These are phyloP conservation scores for Platorchestia sp. DNA, from an alignment of 1,140 invertebrate species.

Conservation along the genomic window DNA sequence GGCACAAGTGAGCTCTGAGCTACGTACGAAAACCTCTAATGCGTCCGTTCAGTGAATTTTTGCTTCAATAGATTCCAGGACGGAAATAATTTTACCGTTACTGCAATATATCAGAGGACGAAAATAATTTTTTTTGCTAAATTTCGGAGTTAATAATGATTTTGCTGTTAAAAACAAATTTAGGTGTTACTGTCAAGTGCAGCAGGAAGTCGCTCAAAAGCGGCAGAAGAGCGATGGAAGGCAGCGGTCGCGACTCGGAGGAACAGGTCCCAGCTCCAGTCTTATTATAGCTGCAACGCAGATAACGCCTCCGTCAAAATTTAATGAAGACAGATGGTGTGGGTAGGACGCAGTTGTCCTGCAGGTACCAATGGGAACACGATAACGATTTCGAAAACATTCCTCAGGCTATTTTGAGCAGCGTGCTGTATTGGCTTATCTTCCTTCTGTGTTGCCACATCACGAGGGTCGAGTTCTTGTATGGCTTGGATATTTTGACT, in stretches of 20 bases:
- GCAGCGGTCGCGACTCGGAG: neutral
- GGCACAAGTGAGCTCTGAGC: neutral
- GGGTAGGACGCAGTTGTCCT: neutral
- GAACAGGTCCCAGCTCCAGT: neutral
- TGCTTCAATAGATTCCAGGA: neutral
- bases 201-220: too few species aligned
- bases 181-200: too few species aligned
- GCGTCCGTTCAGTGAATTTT: too few species aligned
- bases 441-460: neutral
- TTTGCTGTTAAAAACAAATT: neutral
- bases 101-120: neutral
- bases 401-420: neutral
- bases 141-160: neutral
- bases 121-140: too few species aligned
- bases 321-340: neutral
- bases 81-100: neutral
- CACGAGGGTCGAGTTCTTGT: neutral
- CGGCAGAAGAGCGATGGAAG: too few species aligned
- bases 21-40: neutral
- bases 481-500: neutral
- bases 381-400: neutral
- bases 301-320: neutral
- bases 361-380: neutral
- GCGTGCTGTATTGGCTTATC: neutral
- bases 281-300: neutral